Evolutionary conservation across 2,888 invertebrate genomes (phyloP).

Genomic region (Latrodectus hesperus): DNA sequence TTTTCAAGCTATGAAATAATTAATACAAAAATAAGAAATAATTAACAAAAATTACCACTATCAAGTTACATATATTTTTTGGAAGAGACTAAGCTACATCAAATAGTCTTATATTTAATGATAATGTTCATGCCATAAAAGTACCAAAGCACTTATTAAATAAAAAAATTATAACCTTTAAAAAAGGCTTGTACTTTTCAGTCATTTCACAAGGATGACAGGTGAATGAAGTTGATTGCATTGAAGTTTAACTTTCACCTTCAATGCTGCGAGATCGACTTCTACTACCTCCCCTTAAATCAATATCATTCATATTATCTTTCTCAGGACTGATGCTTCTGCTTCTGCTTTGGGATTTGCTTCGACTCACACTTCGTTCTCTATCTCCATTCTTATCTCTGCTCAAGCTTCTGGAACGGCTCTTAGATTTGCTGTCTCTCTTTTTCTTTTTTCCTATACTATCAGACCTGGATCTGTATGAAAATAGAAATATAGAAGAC

Average conservation of each 20-base stretch:
- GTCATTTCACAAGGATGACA: slow-evolving; percentile 3
- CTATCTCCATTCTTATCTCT: slow-evolving; percentile 57
- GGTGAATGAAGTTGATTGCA: not conserved
- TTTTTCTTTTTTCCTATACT: slow-evolving; percentile 54
- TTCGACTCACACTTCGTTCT: slow-evolving; percentile 41
- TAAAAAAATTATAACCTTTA: slow-evolving; percentile 65
- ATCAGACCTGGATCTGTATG: slow-evolving; percentile 54
- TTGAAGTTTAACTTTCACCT: slow-evolving; percentile 30
- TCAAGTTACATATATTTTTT: too few species aligned
- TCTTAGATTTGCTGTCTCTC: slow-evolving; percentile 55
- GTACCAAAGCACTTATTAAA: slow-evolving; percentile 47
- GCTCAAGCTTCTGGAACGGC: slow-evolving; percentile 61
- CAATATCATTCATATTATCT: slow-evolving; percentile 9
- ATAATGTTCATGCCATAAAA: slow-evolving; percentile 10
- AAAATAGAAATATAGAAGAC: too few species aligned
- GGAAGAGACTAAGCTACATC: too few species aligned
- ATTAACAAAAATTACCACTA: not conserved
- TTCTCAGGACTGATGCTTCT: slow-evolving; percentile 36
- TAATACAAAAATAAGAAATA: not conserved
- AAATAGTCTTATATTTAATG: not conserved
- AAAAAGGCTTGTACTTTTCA: slow-evolving; percentile 43
- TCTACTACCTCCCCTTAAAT: slow-evolving; percentile 26
- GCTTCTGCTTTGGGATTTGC: slow-evolving; percentile 46
- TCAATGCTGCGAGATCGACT: slow-evolving; percentile 56
- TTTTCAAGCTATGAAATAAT: not conserved